A percentile compares a stretch with the other conserved stretches of the same genome.
These are phyloP conservation scores for Sus cebifrons DNA, from an alignment of 2,797 vertebrate species.

Conservation along the genomic window DNA sequence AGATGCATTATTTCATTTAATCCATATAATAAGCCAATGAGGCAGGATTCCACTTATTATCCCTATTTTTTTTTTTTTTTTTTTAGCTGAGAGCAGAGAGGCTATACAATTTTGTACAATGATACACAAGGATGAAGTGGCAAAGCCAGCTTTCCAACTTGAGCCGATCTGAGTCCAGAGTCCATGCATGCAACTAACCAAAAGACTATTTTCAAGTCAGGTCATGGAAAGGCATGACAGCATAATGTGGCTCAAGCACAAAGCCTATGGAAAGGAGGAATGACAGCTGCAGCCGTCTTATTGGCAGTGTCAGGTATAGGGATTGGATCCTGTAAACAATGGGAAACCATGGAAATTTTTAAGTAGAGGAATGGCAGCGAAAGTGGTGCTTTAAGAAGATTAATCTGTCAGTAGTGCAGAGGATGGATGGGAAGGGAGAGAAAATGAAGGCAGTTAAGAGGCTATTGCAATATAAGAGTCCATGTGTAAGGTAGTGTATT, in stretches of 20 bases:
- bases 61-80: background rate
- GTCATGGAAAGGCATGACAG: background rate
- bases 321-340: constrained; percentile 43
- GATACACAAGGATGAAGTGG: background rate
- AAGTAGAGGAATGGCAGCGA: constrained; percentile 52
- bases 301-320: background rate
- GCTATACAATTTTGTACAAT: background rate
- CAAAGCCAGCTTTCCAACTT: constrained; percentile 22
- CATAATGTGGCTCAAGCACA: background rate
- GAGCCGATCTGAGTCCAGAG: background rate
- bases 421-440: constrained; percentile 33
- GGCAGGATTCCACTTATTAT: constrained; percentile 21
- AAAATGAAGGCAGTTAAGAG: constrained; percentile 49
- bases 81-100: background rate
- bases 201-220: background rate
- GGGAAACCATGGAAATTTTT: constrained; percentile 66
- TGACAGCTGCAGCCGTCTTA: background rate
- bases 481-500: background rate
- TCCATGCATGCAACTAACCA: background rate
- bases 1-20: background rate
- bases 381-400: constrained; percentile 73
- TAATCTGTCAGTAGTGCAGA: constrained; percentile 60
- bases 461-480: constrained; percentile 31
- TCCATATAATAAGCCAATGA: background rate
- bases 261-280: background rate